Base-by-base conservation (phyloP, 1,140 invertebrate species). In the Heliconius hermathena region DNA sequence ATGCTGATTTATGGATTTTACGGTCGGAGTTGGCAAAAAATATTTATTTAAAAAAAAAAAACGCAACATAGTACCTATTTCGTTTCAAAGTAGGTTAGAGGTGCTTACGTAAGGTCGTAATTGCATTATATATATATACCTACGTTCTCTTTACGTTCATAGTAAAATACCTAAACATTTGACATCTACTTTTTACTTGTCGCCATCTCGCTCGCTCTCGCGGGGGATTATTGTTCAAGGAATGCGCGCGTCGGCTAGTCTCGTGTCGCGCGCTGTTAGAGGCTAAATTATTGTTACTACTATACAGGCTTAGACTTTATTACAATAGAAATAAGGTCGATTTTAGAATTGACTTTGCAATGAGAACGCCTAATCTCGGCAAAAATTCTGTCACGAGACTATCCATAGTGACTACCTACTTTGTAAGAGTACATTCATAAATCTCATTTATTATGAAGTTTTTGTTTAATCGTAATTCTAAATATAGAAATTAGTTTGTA, bases 111-210 rank as follows among this genome's bases (percentile, higher is more conserved):
- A 94, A 93, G 89, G 82, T 90, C 82, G 87, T 93, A 93, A 94
- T 94, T 93, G 90, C 89, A 93, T 93, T 93, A 90, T 93, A 86
- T 93, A 93, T 89, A 93, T 89, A 91, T 93, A 93, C 90, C 89
- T 94, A 93, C 91, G 88, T 91, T 91, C 90, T 90, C 89, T 92
- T 90, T 93, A 90, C 86, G 88, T 89, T 87, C 87, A 91, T 93
- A 94, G 91, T 93, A 93, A 92, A 93, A 93, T 94, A 94, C 93
- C 93, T 94, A 94, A 94, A 94, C 91, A 94, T 94, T 94, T 94
- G 91, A 94, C 90, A 93, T 90, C 88, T 91, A 93, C 90, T 93
- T 94, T 94, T 94, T 93, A 91, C 85, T 86, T 93, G 86, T 82
- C 81, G 83, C 89, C 82, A 73, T 94, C 93, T 91, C 90, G 85